Evolutionary conservation across 1,140 invertebrate species (phyloP), one percentile per base, ranked within the genome.

Genomic region (Brachionus koreanus): DNA sequence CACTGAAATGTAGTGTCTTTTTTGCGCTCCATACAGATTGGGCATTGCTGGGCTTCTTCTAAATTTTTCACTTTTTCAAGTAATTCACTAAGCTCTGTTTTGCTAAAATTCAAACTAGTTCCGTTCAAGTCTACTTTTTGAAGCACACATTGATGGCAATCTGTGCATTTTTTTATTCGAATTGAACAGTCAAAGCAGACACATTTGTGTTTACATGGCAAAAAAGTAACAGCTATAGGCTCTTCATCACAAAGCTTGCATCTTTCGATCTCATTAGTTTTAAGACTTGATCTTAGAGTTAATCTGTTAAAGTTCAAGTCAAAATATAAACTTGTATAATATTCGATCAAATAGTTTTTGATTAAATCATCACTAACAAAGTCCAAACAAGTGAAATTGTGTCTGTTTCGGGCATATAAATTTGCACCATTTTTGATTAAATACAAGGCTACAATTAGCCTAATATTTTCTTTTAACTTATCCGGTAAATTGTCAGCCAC

Each of bases 1-100:
- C 95, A 96, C 0, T 95, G 88, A 86, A 96, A 96, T 0, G 93
- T 94, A 6, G 95, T 92, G 85, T 94, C 94, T 42, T 93, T 88
- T 83, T 92, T 90, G 16, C 93, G 84, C 88, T 90, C 90, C 90
- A 91, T 89, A 85, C 91, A 91, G 61, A 91, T 90, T 12, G 87
- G 86, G 84, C 90, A 91, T 92, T 93, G 92, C 92, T 94, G 87
- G 90, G 93, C 88, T 84, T 96, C 94, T 88, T 96, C 95, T 76
- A 95, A 92, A 88, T 95, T 94, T 16, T 93, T 92, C 82, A 96
- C 92, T 87, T 94, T 93, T 84, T 65, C 37, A 13, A 79, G 25
- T 16, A 79, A 29, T 35, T 79, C 61, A 61, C 35, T 61, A 2
- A 79, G 7, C 16, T 79, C 76, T 6, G 49, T 61, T 65, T 61